A percentile compares a stretch with the other conserved stretches of the same genome.
These are phyloP conservation scores for Drosophila athabasca DNA, from an alignment of 1,140 invertebrate genomes.

Conservation along the genomic window DNA sequence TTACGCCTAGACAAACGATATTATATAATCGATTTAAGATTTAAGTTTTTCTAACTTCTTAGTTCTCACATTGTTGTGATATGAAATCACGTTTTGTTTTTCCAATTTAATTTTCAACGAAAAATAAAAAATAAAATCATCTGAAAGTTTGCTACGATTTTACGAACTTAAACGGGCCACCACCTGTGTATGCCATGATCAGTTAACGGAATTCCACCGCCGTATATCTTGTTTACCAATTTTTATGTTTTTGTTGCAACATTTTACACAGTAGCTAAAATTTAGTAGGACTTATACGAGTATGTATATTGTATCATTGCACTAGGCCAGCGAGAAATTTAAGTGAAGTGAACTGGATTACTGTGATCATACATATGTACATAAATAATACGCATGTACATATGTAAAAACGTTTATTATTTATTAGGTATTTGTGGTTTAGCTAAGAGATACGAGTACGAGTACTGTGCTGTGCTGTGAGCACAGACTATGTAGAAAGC, in stretches of 20 bases:
- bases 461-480: conserved; percentile 12
- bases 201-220: conserved; percentile 26
- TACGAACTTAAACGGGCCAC: conserved; percentile 49
- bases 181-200: conserved; percentile 48
- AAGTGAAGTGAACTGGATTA: conserved; percentile 32
- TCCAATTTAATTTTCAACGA: conserved; percentile 5
- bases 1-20: not conserved
- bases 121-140: conserved; percentile 8
- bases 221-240: conserved; percentile 3
- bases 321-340: conserved; percentile 36
- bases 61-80: conserved; percentile 36
- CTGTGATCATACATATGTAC: conserved; percentile 13
- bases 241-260: conserved; percentile 56
- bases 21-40: not conserved
- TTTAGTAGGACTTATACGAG: conserved; percentile 48
- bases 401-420: conserved; percentile 10
- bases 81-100: conserved; percentile 1
- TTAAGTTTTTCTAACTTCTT: conserved; percentile 18
- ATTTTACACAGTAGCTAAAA: conserved; percentile 71
- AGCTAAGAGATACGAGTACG: conserved; percentile 1
- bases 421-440: conserved; percentile 13
- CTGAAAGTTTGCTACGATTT: conserved; percentile 10
- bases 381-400: not conserved
- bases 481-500: conserved; percentile 30
- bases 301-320: conserved; percentile 41